Evolutionary conservation across 1,140 invertebrate genomes (phyloP).

Genomic region (Steinernema feltiae): DNA sequence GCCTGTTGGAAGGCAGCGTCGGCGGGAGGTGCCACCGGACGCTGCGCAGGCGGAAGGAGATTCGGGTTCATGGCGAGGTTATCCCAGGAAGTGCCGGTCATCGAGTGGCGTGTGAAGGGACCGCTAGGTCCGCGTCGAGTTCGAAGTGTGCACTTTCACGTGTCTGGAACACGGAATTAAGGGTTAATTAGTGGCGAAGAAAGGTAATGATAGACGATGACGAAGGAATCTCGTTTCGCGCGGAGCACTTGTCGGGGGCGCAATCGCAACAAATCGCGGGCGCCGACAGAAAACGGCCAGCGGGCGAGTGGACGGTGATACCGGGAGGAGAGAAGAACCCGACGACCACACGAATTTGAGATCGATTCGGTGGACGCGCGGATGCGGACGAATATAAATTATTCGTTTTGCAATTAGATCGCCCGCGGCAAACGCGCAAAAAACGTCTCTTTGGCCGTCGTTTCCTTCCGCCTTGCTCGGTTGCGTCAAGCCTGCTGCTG

Average conservation of each 20-base stretch:
- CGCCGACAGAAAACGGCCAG: background rate
- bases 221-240: background rate
- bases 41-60: background rate
- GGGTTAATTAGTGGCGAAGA: background rate
- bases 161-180: background rate
- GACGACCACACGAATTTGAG: background rate
- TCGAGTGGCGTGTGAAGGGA: background rate
- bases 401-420: background rate
- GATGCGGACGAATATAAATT: background rate
- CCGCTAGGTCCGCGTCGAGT: background rate
- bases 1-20: background rate
- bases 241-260: background rate
- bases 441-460: background rate
- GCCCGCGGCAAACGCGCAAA: background rate
- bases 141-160: background rate
- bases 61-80: background rate
- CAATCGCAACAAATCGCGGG: slow-evolving; percentile 1
- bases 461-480: background rate
- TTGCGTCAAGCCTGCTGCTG: background rate
- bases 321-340: background rate
- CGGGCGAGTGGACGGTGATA: background rate
- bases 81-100: slow-evolving; percentile 7
- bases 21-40: background rate
- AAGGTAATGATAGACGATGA: background rate
- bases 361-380: background rate